Percentiles rank a stretch among this genome's conserved stretches.
Conservation (phyloP, 1,140 invertebrate species). For the Marisa cornuarietis region DNA sequence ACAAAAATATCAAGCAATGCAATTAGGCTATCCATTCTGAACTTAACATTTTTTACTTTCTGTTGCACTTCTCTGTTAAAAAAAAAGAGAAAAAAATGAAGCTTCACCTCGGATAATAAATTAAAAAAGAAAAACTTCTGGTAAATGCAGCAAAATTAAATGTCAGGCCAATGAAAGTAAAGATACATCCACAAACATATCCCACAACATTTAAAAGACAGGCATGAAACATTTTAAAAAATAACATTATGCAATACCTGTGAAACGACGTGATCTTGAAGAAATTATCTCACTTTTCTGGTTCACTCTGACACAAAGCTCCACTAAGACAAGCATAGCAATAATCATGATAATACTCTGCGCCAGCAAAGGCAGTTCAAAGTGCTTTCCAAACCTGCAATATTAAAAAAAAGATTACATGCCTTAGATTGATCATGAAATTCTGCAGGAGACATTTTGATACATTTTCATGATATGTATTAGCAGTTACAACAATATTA, state of each 20-base stretch:
- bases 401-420: constrained; percentile 37
- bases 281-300: constrained; percentile 82
- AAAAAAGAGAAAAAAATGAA: not conserved
- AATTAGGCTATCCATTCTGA: not conserved
- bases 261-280: constrained; percentile 80
- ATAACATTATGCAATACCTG: constrained; percentile 72
- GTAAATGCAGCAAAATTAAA: not conserved
- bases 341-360: constrained; percentile 98
- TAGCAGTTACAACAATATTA: too few relatives aligned
- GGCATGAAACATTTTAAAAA: not conserved
- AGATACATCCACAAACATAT: not conserved
- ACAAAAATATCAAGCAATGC: not conserved
- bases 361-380: constrained; percentile 91
- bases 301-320: constrained; percentile 87
- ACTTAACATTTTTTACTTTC: not conserved
- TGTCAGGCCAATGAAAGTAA: not conserved
- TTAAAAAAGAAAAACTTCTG: not conserved
- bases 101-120: not conserved
- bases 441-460: too few relatives aligned
- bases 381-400: constrained; percentile 96
- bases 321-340: constrained; percentile 95
- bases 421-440: too few relatives aligned
- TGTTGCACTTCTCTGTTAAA: too few relatives aligned
- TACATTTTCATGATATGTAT: too few relatives aligned
- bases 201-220: not conserved